A percentile compares a stretch with the other conserved stretches of the same genome.
These are phyloP conservation scores for Peromyscus eremicus DNA, from an alignment of 2,797 vertebrate genomes.

Conservation along the genomic window DNA sequence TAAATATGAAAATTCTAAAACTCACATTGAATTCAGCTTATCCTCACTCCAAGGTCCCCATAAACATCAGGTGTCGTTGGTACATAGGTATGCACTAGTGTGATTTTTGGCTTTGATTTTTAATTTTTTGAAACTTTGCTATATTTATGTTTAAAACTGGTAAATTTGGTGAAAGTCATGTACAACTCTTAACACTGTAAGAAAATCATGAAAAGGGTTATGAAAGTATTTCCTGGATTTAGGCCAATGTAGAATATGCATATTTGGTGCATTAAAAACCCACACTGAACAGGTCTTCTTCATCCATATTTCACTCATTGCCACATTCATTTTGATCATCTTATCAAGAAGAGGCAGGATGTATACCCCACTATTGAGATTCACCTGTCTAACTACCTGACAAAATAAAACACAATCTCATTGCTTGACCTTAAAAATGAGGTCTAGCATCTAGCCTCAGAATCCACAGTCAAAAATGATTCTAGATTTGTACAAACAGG, in stretches of 20 bases:
- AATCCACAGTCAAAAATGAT: background rate
- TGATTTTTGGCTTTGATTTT: background rate
- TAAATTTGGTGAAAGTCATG: background rate
- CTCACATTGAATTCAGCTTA: background rate
- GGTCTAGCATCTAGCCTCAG: background rate
- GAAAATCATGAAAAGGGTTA: background rate
- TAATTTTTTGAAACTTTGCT: background rate
- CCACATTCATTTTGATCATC: background rate
- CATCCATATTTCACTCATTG: background rate
- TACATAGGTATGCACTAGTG: background rate
- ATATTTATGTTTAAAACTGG: slow-evolving; percentile 22
- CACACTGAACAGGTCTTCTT: background rate
- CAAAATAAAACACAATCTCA: background rate
- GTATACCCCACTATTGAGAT: background rate
- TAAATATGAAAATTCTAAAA: slow-evolving; percentile 29
- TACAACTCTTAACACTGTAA: background rate
- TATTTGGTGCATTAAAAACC: background rate
- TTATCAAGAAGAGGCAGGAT: background rate
- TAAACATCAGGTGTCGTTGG: background rate
- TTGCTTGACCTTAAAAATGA: background rate
- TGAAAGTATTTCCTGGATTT: background rate
- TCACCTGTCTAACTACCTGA: background rate
- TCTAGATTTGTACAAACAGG: background rate
- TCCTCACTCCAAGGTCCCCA: background rate
- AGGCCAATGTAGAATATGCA: background rate